Evolutionary conservation across 2,888 invertebrate species (phyloP).

Genomic region (Pelosia muscerda): DNA sequence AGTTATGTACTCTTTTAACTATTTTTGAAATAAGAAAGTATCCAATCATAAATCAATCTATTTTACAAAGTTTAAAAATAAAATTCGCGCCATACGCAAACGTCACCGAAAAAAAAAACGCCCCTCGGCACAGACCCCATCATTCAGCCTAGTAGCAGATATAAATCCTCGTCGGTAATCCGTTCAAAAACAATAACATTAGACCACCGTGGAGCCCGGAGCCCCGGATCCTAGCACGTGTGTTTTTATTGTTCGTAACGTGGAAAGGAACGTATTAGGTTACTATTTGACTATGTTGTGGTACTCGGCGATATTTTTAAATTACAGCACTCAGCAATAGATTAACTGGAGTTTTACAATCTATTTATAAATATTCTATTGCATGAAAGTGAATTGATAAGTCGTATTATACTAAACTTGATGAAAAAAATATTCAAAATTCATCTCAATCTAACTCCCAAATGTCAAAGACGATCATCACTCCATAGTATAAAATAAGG

Average conservation of each 20-base stretch:
- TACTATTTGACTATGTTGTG: constrained; percentile 22
- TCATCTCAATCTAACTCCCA: too few species aligned
- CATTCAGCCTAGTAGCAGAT: constrained; percentile 27
- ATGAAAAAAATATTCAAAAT: too few species aligned
- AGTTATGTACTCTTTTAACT: too few species aligned
- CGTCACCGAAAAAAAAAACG: constrained; percentile 13
- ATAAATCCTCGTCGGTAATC: constrained; percentile 24
- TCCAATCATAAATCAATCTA: too few species aligned
- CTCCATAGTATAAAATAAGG: too few species aligned
- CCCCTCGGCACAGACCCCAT: constrained; percentile 19
- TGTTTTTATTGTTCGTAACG: constrained; percentile 21
- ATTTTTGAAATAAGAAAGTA: not conserved
- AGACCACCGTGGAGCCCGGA: constrained; percentile 37
- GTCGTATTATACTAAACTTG: too few species aligned
- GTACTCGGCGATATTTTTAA: constrained; percentile 14
- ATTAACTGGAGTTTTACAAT: not conserved
- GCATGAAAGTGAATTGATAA: too few species aligned
- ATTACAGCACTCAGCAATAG: constrained; percentile 11
- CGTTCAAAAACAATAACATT: constrained; percentile 37
- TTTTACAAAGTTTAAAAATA: constrained; percentile 3
- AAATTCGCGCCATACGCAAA: constrained; percentile 8
- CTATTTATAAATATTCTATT: not conserved
- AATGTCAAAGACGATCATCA: too few species aligned
- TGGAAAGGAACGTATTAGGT: constrained; percentile 25
- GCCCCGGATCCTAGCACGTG: constrained; percentile 33